Conservation (phyloP, 1,140 invertebrate genomes). For the Helicoverpa zea region DNA sequence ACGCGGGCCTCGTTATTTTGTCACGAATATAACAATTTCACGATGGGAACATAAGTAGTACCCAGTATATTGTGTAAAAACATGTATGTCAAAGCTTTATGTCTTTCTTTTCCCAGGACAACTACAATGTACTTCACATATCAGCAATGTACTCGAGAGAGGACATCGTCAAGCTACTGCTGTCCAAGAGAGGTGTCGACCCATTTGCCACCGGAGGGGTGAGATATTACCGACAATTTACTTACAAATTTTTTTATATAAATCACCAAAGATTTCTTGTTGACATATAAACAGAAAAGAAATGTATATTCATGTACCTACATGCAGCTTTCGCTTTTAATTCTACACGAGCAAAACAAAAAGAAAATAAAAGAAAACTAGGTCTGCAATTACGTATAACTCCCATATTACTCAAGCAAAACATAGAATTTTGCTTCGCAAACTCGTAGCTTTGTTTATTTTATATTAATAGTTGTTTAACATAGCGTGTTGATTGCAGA, state of each 20-base stretch:
- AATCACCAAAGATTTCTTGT: background rate
- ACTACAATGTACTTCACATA: slow-evolving; percentile 97
- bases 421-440: background rate
- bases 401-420: slow-evolving; percentile 3
- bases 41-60: no score
- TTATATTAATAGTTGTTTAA: slow-evolving; percentile 20
- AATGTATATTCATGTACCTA: no score
- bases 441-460: background rate
- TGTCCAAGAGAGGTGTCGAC: slow-evolving; percentile 96
- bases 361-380: slow-evolving; percentile 3
- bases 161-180: slow-evolving; percentile 96
- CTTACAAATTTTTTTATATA: background rate
- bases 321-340: no score
- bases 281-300: background rate
- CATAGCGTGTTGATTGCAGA: slow-evolving; percentile 79
- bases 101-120: slow-evolving; percentile 92
- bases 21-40: no score
- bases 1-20: no score
- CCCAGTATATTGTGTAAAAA: no score
- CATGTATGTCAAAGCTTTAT: no score
- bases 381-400: slow-evolving; percentile 19
- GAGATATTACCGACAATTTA: slow-evolving; percentile 76
- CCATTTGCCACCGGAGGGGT: slow-evolving; percentile 97
- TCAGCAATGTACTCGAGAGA: slow-evolving; percentile 97
- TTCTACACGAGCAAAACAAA: background rate